Base-by-base conservation (phyloP, 2,113 vertebrate species). In the Phrynocephalus versicolor region DNA sequence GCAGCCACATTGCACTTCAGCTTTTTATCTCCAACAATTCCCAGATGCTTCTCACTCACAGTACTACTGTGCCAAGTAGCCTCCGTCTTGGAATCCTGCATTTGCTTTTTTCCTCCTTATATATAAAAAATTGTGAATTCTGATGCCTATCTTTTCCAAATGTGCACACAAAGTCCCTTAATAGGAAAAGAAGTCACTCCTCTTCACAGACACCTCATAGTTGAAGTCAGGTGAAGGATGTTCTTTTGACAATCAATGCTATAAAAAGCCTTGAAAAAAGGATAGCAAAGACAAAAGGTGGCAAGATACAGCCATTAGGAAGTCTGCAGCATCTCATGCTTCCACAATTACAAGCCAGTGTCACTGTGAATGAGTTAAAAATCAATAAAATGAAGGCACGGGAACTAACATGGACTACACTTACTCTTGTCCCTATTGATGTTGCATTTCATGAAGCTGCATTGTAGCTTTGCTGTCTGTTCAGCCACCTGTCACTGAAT, bases 401-500 rank as follows among this genome's bases (percentile, higher is more conserved):
- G 84, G 30, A 88, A 83, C 8, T 89, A 91, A 62, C 87, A 81
- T 18, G 69, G 64, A n/a, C 2, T 84, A 10, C 65, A 72, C 91
- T 90, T 87, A 79, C 86, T 93, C 87, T 77, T 92, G 57, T 15
- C 2, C 81, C 73, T 87, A 12, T 88, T 90, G 33, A 3, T 70
- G 23, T 0, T 0, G 0, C 1, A 55, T 69, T 57, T 74, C 60
- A 64, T 69, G 87, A 93, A 27, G 16, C 23, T 83, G 77, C 87
- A 89, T 10, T 25, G 55, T 80, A 18, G 30, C 85, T 58, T 51
- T 60, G 92, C 77, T 45, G 70, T 88, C 73, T 81, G 82, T 88
- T 94, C 91, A 88, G 91, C 87, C 19, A 85, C 21, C 69, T 91
- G 83, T 94, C 88, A 85, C 55, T 30, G 87, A 64, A 90, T 84